phyloP scores from a whole-genome alignment of 2,113 vertebrate genomes.

The Dipodomys stephensi region DNA sequence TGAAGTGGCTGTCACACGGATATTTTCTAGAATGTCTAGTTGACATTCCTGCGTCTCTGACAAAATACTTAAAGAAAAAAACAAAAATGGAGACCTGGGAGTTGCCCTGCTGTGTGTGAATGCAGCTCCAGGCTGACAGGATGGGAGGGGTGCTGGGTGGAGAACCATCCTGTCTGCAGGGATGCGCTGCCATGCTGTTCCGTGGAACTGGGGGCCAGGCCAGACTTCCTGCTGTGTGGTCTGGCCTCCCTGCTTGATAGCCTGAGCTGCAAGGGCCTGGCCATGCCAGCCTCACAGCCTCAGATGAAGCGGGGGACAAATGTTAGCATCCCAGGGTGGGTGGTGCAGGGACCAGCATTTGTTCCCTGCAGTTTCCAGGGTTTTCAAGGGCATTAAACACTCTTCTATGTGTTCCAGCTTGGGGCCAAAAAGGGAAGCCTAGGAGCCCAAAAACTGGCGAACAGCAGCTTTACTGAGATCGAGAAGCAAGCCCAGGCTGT shows the following conservation, averaged over 20 bases:
- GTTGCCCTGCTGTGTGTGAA: not conserved
- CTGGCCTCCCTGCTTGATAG: not conserved
- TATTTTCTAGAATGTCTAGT: not conserved
- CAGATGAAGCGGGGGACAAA: not conserved
- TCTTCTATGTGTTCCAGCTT: constrained; percentile 83
- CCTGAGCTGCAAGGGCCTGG: not conserved
- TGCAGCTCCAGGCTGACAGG: not conserved
- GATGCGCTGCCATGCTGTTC: accelerated
- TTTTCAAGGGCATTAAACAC: accelerated
- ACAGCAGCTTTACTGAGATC: constrained; percentile 92
- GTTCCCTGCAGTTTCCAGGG: not conserved
- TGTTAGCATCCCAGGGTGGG: accelerated
- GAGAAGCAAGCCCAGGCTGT: constrained; percentile 95
- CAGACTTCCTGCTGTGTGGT: not conserved
- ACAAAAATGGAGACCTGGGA: not conserved
- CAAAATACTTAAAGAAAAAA: not conserved
- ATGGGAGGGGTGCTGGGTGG: not conserved
- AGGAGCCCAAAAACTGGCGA: constrained; percentile 96
- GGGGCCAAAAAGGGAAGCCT: constrained; percentile 94
- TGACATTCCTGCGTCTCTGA: not conserved
- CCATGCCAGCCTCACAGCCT: accelerated
- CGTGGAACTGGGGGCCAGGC: not conserved
- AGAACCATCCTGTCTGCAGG: too few species aligned
- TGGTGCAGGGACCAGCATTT: accelerated
- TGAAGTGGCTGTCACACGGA: not conserved